These are phyloP conservation scores for Ophiothrix spiculata DNA, from an alignment of 35 echinoderm and acorn worm genomes.

Conservation along the genomic window DNA sequence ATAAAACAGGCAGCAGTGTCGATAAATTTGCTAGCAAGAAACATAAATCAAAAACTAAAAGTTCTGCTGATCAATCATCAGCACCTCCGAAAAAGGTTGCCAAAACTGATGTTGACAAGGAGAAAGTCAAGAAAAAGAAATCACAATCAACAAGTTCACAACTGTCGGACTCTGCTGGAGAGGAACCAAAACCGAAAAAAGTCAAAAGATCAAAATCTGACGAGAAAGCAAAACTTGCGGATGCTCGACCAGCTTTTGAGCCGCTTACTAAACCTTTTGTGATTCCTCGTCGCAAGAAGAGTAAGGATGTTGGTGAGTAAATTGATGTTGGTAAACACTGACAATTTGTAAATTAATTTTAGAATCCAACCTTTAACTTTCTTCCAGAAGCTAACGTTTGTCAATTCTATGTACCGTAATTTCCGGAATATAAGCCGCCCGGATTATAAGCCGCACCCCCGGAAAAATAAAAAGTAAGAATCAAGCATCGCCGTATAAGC, in stretches of 20 bases:
- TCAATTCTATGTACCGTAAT: no score
- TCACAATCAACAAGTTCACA: background rate
- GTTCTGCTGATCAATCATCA: background rate
- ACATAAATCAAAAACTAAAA: background rate
- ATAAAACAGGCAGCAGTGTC: background rate
- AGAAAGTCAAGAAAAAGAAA: background rate
- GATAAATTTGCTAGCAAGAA: background rate
- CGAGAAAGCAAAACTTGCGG: background rate
- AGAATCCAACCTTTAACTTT: no score
- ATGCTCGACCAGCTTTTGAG: slow-evolving; percentile 6
- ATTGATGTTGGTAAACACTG: no score
- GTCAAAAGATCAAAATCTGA: background rate
- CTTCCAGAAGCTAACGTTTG: no score
- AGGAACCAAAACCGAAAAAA: background rate
- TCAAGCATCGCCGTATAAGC: no score
- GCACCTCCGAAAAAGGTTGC: background rate
- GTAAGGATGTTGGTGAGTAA: background rate
- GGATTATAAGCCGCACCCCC: no score
- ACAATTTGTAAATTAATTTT: no score
- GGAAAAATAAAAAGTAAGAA: no score
- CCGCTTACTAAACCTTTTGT: slow-evolving; percentile 29
- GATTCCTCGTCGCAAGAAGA: slow-evolving; percentile 12
- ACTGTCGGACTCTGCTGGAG: background rate
- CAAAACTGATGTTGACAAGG: background rate
- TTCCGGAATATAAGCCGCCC: no score